These are phyloP conservation scores for Masnerella sp. DNA, from an alignment of 2,888 invertebrate genomes.

Conservation along the genomic window DNA sequence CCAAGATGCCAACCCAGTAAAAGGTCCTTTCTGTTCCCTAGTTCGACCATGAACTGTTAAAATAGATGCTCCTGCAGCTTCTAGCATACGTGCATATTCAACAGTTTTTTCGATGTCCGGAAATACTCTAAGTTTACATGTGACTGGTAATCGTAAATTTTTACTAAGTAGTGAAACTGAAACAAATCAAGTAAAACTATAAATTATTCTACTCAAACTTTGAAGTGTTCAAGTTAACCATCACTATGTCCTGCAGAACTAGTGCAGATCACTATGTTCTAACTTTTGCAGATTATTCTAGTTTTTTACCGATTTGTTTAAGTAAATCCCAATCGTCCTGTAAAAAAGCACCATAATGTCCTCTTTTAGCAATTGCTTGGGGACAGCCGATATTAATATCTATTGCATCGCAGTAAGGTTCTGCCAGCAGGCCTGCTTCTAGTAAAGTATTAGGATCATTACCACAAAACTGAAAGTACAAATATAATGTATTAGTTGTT, in stretches of 20 bases:
- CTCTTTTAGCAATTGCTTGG: conserved; percentile 97
- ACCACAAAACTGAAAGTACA: conserved; percentile 90
- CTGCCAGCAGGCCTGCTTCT: conserved; percentile 91
- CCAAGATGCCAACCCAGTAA: conserved; percentile 98
- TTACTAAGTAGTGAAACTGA: conserved; percentile 84
- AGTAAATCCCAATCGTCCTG: conserved; percentile 97
- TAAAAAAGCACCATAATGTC: conserved; percentile 96
- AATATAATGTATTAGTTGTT: no score
- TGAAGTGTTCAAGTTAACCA: no score
- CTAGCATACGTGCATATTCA: conserved; percentile 95
- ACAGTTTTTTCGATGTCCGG: conserved; percentile 91
- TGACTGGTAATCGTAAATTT: conserved; percentile 91
- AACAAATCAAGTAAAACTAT: conserved; percentile 69
- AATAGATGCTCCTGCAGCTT: conserved; percentile 93
- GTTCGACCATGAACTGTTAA: conserved; percentile 98
- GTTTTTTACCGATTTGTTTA: conserved; percentile 84
- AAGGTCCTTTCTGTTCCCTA: conserved; percentile 96
- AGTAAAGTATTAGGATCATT: conserved; percentile 93
- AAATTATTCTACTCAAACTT: not conserved
- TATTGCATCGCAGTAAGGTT: conserved; percentile 93
- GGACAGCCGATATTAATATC: conserved; percentile 99
- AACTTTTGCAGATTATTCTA: no score
- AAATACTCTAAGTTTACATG: conserved; percentile 97
- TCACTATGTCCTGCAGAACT: no score
- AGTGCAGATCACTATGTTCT: no score